Evolutionary conservation across 2,888 invertebrate species (phyloP).

Genomic region (Macaria notata): DNA sequence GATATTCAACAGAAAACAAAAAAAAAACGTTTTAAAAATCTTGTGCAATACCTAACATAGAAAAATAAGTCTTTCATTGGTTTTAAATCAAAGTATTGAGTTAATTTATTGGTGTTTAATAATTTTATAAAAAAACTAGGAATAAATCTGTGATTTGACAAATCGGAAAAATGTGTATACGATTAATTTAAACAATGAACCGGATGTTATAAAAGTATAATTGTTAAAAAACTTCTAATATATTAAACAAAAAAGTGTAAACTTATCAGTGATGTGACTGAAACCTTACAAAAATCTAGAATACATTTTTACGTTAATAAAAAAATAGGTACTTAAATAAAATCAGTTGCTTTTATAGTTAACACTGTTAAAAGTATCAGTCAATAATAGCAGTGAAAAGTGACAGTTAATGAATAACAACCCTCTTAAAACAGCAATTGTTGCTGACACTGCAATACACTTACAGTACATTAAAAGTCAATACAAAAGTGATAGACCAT

Average conservation of each 20-base stretch:
- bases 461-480: no score
- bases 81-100: slow-evolving; percentile 27
- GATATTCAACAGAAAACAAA: slow-evolving; percentile 7
- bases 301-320: no score
- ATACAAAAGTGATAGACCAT: no score
- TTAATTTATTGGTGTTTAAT: slow-evolving; percentile 2
- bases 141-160: slow-evolving; percentile 21
- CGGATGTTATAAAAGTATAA: slow-evolving; percentile 12
- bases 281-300: no score
- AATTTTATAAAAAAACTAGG: background rate
- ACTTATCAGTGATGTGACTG: no score
- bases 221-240: background rate
- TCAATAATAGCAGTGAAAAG: no score
- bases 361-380: no score
- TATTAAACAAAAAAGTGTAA: background rate
- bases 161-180: slow-evolving; percentile 16
- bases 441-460: no score
- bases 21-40: background rate
- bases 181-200: slow-evolving; percentile 9
- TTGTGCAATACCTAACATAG: slow-evolving; percentile 18
- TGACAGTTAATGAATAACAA: no score
- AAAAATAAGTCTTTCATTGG: slow-evolving; percentile 18
- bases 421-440: no score
- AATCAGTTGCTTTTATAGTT: no score
- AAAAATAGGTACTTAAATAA: no score